These are phyloP conservation scores for Rousettus madagascariensis DNA, from an alignment of 2,797 vertebrate genomes.

Conservation along the genomic window DNA sequence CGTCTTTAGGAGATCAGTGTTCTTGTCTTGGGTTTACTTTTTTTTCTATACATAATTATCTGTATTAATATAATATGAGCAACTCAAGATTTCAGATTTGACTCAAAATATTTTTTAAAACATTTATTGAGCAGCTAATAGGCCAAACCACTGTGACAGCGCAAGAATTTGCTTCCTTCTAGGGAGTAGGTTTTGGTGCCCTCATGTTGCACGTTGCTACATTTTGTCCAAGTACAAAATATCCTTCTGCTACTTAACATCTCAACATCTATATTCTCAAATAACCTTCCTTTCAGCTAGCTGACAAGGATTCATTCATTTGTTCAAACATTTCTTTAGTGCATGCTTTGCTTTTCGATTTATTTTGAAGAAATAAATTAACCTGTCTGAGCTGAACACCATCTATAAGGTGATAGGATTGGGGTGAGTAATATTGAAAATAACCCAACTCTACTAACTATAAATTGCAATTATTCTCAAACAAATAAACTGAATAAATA, in stretches of 20 bases:
- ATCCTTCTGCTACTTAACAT: background rate
- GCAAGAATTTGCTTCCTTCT: background rate
- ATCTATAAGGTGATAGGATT: background rate
- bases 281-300: background rate
- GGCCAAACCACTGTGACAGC: background rate
- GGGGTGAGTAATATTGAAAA: conserved; percentile 26
- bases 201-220: too few species aligned
- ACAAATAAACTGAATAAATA: background rate
- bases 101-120: background rate
- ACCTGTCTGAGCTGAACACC: background rate
- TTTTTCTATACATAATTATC: background rate
- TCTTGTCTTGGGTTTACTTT: background rate
- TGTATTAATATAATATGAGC: background rate
- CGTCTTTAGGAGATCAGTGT: background rate
- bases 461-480: background rate
- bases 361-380: conserved; percentile 10
- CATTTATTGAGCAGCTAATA: background rate
- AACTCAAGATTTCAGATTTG: background rate
- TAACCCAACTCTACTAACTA: background rate
- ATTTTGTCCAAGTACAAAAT: background rate
- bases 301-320: background rate
- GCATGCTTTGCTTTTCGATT: background rate
- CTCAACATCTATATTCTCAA: background rate
- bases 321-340: background rate
- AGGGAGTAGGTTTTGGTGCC: background rate